Evolutionary conservation across 2,797 vertebrate species (phyloP), one percentile per base, ranked within the genome.

Genomic region (Schizothorax lantsangensis): DNA sequence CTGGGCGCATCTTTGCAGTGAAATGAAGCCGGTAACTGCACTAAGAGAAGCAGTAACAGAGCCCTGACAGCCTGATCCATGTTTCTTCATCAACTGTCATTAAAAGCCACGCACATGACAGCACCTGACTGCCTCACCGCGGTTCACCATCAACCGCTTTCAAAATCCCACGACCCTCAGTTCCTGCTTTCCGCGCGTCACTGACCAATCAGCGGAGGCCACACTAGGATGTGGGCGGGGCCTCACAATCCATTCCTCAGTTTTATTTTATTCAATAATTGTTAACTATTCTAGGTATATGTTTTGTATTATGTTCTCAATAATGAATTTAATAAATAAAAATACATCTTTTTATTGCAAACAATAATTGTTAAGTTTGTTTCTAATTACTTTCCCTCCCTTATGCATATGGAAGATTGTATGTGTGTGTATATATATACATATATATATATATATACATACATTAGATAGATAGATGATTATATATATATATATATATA

Each of bases 201-300:
- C 5, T 26, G 80, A 14, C 89, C 90, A 90, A 88, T 89, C 74
- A 89, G 47, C 36, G n/a, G 11, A 69, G 47, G 38, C 62, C 86
- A 84, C 88, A 81, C n/a, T 26, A 71, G 79, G 26, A n/a, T 23
- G 15, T 57, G 71, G 83, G 79, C 57, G 57, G 57, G n/a, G 21
- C 3, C 43, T 75, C 9, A 38, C 15, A 54, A 36, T 8, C 6
- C 30, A 15, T 8, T 36, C 26, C 40, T 26, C 71, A 9, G 19
- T 33, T 21, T 10, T 43, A 8, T 68, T 33, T 52, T 5, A 6
- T 33, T 21, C 2, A 30, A 19, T 19, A 9, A 9, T 30, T 30
- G 1, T 74, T 74, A 74, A 40, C 7, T 40, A n/a, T 38, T 79
- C 6, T 40, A 9, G 23, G 2, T 8, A 79, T n/a, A 14, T 40